Evolutionary conservation across 2,113 vertebrate species (phyloP).

Genomic region (Lepus europaeus): DNA sequence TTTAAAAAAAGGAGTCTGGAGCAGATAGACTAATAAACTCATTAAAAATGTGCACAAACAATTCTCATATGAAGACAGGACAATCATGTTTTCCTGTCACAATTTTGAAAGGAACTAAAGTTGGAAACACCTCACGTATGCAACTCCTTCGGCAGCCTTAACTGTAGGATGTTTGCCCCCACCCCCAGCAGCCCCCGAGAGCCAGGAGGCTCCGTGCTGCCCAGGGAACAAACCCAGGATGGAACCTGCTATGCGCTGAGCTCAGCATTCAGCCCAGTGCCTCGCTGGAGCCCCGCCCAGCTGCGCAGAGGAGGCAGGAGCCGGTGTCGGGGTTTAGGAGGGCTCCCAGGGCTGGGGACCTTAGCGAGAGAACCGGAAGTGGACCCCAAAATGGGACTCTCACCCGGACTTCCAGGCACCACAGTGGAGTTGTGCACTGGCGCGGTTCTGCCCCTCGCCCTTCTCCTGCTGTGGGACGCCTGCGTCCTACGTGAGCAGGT

Average conservation of each 20-base stretch:
- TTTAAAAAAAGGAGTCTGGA: neutral
- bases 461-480: too few species aligned
- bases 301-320: neutral
- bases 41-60: neutral
- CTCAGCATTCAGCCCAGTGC: neutral
- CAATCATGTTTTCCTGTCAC: neutral
- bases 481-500: too few species aligned
- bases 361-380: neutral
- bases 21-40: neutral
- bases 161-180: neutral
- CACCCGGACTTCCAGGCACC: too few species aligned
- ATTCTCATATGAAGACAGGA: neutral
- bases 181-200: neutral
- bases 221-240: accelerated
- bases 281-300: too few species aligned
- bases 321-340: too few species aligned
- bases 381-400: neutral
- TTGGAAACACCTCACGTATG: neutral
- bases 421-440: too few species aligned
- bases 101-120: neutral
- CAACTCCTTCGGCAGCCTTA: neutral
- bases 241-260: too few species aligned
- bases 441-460: too few species aligned
- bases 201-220: too few species aligned
- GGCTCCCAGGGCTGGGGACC: neutral